Conservation (phyloP, 1,140 invertebrate species). For the Rhysida immarginata region DNA sequence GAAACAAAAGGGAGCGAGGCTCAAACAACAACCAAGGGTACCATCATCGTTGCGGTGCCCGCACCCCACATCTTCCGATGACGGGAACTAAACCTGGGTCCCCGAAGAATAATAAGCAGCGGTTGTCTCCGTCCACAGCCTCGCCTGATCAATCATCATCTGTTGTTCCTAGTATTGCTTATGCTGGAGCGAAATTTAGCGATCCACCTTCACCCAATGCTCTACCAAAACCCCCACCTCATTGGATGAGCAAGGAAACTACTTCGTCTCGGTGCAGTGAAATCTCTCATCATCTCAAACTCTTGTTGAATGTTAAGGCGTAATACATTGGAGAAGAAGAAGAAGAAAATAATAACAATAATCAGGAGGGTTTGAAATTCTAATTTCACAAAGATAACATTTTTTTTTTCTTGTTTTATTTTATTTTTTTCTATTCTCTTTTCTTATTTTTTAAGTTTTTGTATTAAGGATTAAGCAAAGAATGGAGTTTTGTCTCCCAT, state of each 20-base stretch:
- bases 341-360: too few relatives aligned
- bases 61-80: not conserved
- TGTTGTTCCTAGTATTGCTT: slow-evolving; percentile 16
- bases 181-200: slow-evolving; percentile 44
- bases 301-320: slow-evolving; percentile 39
- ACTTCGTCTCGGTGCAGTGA: slow-evolving; percentile 16
- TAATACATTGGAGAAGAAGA: slow-evolving; percentile 14
- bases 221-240: slow-evolving; percentile 41
- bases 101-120: not conserved
- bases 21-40: too few relatives aligned
- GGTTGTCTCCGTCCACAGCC: not conserved
- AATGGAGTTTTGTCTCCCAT: not conserved
- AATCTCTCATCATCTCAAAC: slow-evolving; percentile 37
- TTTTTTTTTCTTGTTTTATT: not conserved
- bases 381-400: not conserved
- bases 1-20: not conserved
- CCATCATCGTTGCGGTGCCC: not conserved
- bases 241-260: slow-evolving; percentile 31
- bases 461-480: not conserved
- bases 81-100: not conserved
- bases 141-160: not conserved
- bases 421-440: not conserved
- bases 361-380: not conserved
- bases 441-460: not conserved
- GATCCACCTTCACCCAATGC: slow-evolving; percentile 42